These are phyloP conservation scores for Rutilus rutilus DNA, from an alignment of 2,113 vertebrate genomes.

Conservation along the genomic window DNA sequence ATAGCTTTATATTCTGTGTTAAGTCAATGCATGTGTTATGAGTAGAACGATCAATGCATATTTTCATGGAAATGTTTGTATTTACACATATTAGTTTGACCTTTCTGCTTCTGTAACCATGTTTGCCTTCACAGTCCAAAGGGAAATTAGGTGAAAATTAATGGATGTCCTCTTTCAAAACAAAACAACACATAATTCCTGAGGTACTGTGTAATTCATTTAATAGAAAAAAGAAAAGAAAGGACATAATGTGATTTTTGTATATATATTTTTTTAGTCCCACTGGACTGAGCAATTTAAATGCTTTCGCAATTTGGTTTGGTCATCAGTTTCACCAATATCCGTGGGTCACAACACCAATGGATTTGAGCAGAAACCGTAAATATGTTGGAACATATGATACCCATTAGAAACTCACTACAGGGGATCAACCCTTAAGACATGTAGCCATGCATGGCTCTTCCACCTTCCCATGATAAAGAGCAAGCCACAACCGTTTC, in stretches of 20 bases:
- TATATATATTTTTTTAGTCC: not conserved
- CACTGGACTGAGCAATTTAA: not conserved
- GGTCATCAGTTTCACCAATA: not conserved
- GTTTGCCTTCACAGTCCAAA: not conserved
- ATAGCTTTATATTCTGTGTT: not conserved
- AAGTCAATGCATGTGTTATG: not conserved
- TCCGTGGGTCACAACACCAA: slow-evolving; percentile 17
- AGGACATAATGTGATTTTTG: not conserved
- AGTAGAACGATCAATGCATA: not conserved
- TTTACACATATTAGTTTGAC: slow-evolving; percentile 18
- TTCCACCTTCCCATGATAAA: slow-evolving; percentile 55
- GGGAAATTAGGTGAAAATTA: slow-evolving; percentile 1
- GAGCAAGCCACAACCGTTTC: slow-evolving; percentile 50
- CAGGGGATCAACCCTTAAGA: slow-evolving; percentile 53
- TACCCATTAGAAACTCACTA: slow-evolving; percentile 50
- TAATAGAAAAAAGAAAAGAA: not conserved
- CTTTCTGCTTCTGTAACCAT: slow-evolving; percentile 21
- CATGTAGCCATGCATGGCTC: slow-evolving; percentile 50
- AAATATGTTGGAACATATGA: slow-evolving; percentile 55
- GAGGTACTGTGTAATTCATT: not conserved
- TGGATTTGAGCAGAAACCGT: slow-evolving; percentile 18
- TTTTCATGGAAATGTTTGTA: not conserved
- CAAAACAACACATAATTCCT: slow-evolving; percentile 20
- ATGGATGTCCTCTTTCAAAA: not conserved
- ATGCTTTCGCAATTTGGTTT: not conserved